These are phyloP conservation scores for Ibycter americanus DNA, from an alignment of 2,797 vertebrate species.

Conservation along the genomic window DNA sequence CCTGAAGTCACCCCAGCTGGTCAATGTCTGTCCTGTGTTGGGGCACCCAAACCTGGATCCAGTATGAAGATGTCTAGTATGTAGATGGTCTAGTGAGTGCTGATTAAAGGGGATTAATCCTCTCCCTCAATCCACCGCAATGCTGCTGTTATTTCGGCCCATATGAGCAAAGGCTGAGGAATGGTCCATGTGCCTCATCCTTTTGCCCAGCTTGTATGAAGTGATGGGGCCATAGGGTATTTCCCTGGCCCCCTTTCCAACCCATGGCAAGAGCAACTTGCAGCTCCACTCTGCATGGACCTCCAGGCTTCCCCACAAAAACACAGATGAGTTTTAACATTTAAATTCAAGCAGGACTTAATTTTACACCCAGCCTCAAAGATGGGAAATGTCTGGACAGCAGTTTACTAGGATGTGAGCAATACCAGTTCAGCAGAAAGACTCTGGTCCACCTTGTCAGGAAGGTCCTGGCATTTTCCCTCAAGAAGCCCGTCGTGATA, in stretches of 20 bases:
- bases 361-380: neutral
- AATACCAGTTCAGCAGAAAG: neutral
- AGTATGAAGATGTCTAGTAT: neutral
- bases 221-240: neutral
- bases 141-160: neutral
- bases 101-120: neutral
- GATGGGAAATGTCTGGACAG: neutral
- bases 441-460: neutral
- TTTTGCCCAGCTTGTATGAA: neutral
- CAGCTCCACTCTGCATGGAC: neutral
- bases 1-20: neutral
- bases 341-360: neutral
- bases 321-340: neutral
- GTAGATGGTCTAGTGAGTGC: neutral
- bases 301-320: neutral
- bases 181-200: rapidly evolving
- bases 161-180: neutral
- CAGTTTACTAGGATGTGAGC: neutral
- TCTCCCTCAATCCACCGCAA: neutral
- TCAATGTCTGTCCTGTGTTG: neutral
- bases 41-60: neutral
- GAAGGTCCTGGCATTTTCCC: neutral
- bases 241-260: neutral
- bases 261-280: neutral
- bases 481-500: neutral